These are phyloP conservation scores for Danio rerio DNA, from an alignment of 2,113 vertebrate species.

Conservation along the genomic window DNA sequence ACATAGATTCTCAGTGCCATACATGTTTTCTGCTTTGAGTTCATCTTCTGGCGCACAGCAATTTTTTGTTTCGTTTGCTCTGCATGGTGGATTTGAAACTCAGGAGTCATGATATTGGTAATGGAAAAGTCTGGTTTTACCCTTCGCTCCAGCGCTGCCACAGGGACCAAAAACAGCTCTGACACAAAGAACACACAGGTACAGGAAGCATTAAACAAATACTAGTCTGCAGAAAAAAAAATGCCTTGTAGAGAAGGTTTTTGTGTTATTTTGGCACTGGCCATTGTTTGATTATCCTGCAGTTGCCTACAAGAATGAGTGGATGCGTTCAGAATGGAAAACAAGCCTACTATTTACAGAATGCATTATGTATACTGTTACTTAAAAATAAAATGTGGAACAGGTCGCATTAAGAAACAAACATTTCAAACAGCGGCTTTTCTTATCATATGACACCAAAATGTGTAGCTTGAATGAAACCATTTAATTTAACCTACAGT, in stretches of 20 bases:
- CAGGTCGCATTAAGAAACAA: not conserved
- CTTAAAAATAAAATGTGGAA: not conserved
- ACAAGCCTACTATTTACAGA: not conserved
- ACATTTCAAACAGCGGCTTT: not conserved
- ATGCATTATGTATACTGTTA: not conserved
- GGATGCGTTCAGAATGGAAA: not conserved
- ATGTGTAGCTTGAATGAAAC: too few relatives aligned
- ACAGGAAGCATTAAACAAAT: not conserved
- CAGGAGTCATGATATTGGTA: slow-evolving; percentile 12
- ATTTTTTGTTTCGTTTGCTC: slow-evolving; percentile 24
- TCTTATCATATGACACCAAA: not conserved
- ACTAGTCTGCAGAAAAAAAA: slow-evolving; percentile 21
- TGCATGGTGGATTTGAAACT: slow-evolving; percentile 18
- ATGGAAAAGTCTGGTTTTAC: slow-evolving; percentile 33
- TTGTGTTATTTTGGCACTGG: not conserved
- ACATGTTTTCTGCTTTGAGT: not conserved
- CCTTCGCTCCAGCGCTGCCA: not conserved
- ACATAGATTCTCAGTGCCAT: slow-evolving; percentile 1
- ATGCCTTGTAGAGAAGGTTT: not conserved
- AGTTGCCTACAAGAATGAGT: not conserved
- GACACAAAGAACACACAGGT: not conserved
- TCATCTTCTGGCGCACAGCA: not conserved
- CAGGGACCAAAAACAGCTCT: not conserved
- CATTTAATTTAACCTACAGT: too few relatives aligned
- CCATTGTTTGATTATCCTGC: not conserved